Base-by-base conservation (phyloP, 2,797 vertebrate genomes). In the Mycteria americana region DNA sequence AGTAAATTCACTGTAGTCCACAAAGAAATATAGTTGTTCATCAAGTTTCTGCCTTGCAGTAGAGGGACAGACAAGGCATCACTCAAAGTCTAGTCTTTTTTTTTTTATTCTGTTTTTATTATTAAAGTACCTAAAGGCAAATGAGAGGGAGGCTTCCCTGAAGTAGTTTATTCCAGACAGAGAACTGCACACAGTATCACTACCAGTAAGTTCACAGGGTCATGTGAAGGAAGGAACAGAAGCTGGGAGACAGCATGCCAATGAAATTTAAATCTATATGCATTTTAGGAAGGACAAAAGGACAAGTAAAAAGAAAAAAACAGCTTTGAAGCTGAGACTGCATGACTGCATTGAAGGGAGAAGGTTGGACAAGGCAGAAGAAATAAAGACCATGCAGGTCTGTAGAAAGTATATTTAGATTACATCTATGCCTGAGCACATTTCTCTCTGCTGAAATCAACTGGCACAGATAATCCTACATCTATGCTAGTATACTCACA, bases 51-150 rank as follows among this genome's bases (percentile, higher is more conserved):
- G 51, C 45, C 48, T 74, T 80, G 43, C 25, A 83, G 39, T 9
- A 80, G 25, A 84, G 21, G 30, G 50, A 91, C 51, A 94, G 48
- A 68, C 22, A 76, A 82, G 48, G 53, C 53, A 94, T 56, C 51
- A 67, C 67, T 91, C 92, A 91, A 86, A 89, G 64, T 76, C 54
- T 31, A 50, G 50, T 31, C 69, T 45, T 90, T 8, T 23, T 67
- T 72, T 76, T 93, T 82, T 65, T 18, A 75, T 54, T 84, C 88
- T 91, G 33, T 82, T 92, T 97, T 74, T 85, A 87, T 85, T 91
- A 88, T 67, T 78, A 9, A 80, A 51, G 35, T 45, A 94, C n/a
- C 63, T 59, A 67, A 79, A 67, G 60, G 72, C 48, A 92, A 93
- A 60, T 13, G 77, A 72, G 48, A 88, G 18, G 48, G 60, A 89